Percentiles rank a stretch among this genome's conserved stretches.
Evolutionary conservation across 2,888 invertebrate genomes (phyloP).

Genomic region (Diogma glabrata): DNA sequence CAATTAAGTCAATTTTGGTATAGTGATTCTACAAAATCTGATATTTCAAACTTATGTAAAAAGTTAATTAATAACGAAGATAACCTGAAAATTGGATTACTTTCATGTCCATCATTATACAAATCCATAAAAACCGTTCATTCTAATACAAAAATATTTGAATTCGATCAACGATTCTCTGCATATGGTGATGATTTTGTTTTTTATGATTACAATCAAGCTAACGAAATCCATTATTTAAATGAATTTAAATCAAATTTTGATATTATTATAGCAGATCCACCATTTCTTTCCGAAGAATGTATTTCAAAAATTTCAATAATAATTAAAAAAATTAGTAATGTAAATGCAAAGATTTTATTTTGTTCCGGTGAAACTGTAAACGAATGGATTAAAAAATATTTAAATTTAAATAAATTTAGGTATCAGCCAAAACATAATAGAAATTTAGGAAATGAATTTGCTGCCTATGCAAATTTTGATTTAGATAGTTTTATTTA

Average conservation of each 20-base stretch:
- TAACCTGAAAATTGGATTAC: slow-evolving; percentile 50
- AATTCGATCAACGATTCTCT: slow-evolving; percentile 72
- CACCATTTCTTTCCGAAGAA: slow-evolving; percentile 89
- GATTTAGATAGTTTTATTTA: slow-evolving; percentile 43
- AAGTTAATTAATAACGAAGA: slow-evolving; percentile 34
- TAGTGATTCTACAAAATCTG: slow-evolving; percentile 61
- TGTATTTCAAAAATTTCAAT: slow-evolving; percentile 73
- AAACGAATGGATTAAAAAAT: slow-evolving; percentile 52
- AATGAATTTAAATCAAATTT: slow-evolving; percentile 39
- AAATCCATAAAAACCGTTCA: slow-evolving; percentile 42
- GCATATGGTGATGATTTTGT: slow-evolving; percentile 67
- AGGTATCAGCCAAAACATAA: slow-evolving; percentile 69
- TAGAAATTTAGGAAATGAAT: slow-evolving; percentile 87
- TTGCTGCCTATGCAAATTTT: slow-evolving; percentile 84
- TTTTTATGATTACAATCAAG: slow-evolving; percentile 82
- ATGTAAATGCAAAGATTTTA: slow-evolving; percentile 25
- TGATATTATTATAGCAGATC: slow-evolving; percentile 84
- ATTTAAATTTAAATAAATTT: slow-evolving; percentile 53
- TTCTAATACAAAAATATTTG: slow-evolving; percentile 44
- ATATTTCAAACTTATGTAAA: slow-evolving; percentile 55
- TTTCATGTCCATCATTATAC: slow-evolving; percentile 84
- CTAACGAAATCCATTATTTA: slow-evolving; percentile 50
- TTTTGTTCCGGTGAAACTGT: slow-evolving; percentile 77
- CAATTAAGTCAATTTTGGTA: slow-evolving; percentile 99
- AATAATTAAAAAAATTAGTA: slow-evolving; percentile 62